Conservation (phyloP, 1,140 invertebrate genomes). For the Plectus sambesii region DNA sequence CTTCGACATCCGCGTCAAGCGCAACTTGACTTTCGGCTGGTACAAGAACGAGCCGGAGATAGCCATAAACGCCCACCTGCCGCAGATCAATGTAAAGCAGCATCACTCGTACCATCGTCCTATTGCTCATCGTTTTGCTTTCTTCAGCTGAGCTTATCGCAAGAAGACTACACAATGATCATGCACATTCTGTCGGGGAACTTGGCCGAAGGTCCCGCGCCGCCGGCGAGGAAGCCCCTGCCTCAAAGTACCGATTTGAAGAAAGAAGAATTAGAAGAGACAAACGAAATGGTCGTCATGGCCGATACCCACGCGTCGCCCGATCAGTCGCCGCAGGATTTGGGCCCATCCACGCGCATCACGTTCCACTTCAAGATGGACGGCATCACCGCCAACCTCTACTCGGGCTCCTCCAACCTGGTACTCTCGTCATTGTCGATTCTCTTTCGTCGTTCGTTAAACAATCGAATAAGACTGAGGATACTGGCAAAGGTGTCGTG, state of each 20-base stretch:
- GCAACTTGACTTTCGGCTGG: conserved; percentile 74
- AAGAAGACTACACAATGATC: conserved; percentile 66
- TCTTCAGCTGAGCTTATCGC: conserved; percentile 57
- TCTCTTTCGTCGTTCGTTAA: background rate
- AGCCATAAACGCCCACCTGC: conserved; percentile 64
- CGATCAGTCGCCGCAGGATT: too few relatives aligned
- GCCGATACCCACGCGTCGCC: conserved; percentile 6
- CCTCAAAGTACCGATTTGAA: conserved; percentile 4
- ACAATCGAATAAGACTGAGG: background rate
- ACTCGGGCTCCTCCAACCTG: conserved; percentile 16
- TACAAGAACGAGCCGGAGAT: conserved; percentile 69
- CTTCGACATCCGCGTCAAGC: conserved; percentile 62
- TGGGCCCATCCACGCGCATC: conserved; percentile 19
- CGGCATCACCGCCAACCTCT: conserved; percentile 25
- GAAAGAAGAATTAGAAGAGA: conserved; percentile 3
- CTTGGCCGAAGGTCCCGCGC: conserved; percentile 56
- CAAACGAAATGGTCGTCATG: conserved; percentile 3
- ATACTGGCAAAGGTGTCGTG: conserved; percentile 14
- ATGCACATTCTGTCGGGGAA: conserved; percentile 71
- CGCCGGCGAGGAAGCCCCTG: conserved; percentile 5
- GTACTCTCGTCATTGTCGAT: too few relatives aligned
- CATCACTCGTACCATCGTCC: background rate
- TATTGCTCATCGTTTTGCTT: conserved; percentile 11
- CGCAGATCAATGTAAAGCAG: conserved; percentile 59
- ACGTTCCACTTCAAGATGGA: conserved; percentile 35